phyloP scores from a whole-genome alignment of 2,113 vertebrate species.

The Charadrius vociferus region DNA sequence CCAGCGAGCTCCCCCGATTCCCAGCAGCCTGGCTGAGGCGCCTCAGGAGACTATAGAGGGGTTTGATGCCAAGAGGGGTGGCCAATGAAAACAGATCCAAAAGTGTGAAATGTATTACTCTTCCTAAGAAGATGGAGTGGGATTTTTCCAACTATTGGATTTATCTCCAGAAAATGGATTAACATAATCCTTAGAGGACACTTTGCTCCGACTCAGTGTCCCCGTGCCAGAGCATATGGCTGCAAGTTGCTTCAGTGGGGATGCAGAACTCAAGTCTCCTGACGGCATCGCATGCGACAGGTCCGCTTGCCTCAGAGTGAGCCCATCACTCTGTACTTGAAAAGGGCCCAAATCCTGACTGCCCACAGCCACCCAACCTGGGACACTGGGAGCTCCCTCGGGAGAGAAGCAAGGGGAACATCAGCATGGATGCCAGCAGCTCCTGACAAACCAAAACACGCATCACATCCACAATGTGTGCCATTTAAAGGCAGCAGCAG shows the following conservation, averaged over 20 bases:
- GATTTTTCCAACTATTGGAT: not conserved
- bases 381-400: not conserved
- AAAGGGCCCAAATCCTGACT: not conserved
- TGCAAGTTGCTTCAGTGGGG: not conserved
- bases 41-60: not conserved
- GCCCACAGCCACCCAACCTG: fast-evolving
- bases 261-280: not conserved
- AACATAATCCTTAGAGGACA: not conserved
- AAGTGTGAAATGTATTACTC: not conserved
- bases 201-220: not conserved
- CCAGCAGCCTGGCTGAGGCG: not conserved
- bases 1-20: not conserved
- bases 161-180: conserved; percentile 38
- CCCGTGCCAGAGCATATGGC: not conserved
- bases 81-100: not conserved
- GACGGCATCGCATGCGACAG: not conserved
- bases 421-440: not conserved
- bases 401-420: not conserved
- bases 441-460: fast-evolving
- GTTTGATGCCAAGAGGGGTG: not conserved
- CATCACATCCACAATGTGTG: fast-evolving
- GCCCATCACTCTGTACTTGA: not conserved
- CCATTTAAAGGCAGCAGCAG: not conserved
- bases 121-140: not conserved
- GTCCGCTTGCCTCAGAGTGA: fast-evolving